Percentiles rank a stretch among this genome's conserved stretches.
Conservation (phyloP, 2,113 vertebrate genomes). For the Pelobates fuscus region DNA sequence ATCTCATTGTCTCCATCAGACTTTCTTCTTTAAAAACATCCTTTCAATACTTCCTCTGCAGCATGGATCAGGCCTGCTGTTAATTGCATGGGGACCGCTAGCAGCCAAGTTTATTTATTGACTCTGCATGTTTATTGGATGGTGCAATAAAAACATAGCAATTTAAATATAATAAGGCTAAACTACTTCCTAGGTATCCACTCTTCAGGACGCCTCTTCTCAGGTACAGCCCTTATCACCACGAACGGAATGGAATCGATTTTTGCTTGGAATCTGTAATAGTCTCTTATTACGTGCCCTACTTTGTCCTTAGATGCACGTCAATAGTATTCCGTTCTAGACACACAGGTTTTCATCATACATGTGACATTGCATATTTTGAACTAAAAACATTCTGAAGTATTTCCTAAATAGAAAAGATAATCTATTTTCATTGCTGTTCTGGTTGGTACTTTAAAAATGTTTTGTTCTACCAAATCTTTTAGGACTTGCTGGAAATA, state of each 20-base stretch:
- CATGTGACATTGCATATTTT: too few relatives aligned
- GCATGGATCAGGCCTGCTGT: constrained; percentile 11
- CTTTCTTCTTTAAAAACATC: constrained; percentile 17
- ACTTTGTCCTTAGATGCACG: constrained; percentile 3
- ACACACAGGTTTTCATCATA: too few relatives aligned
- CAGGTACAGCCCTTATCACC: constrained; percentile 22
- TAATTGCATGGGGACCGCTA: constrained; percentile 35
- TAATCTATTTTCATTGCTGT: too few relatives aligned
- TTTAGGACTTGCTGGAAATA: too few relatives aligned
- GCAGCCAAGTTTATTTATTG: constrained; percentile 33
- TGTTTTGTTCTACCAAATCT: too few relatives aligned
- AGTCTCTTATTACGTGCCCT: constrained; percentile 13
- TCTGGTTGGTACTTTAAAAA: too few relatives aligned
- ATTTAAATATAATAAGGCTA: constrained; percentile 40
- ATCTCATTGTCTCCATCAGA: neutral
- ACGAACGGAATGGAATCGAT: constrained; percentile 31
- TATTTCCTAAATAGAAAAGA: too few relatives aligned
- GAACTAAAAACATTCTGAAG: too few relatives aligned
- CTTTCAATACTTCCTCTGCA: constrained; percentile 32
- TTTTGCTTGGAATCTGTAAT: constrained; percentile 37
- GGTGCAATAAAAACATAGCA: constrained; percentile 34
- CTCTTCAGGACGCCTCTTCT: constrained; percentile 39
- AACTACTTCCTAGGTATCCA: constrained; percentile 33
- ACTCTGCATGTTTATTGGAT: constrained; percentile 42
- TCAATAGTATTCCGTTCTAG: too few relatives aligned